Conservation (phyloP, 2,113 vertebrate genomes). For the Dissostichus mawsoni region DNA sequence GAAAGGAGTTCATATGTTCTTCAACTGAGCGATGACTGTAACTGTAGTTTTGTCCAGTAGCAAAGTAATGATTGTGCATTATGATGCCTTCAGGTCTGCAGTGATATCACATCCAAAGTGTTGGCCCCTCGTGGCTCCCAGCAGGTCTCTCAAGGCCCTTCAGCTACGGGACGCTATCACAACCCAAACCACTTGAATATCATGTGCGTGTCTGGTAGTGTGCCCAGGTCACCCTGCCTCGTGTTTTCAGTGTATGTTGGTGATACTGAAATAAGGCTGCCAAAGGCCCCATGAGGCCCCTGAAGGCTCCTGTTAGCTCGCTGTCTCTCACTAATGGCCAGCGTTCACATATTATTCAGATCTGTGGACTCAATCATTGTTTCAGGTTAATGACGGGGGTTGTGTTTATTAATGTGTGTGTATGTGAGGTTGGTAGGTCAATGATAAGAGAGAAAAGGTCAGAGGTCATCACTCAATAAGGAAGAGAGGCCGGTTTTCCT, state of each 20-base stretch:
- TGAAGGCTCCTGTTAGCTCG: slow-evolving; percentile 22
- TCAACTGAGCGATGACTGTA: neutral
- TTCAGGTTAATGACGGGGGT: neutral
- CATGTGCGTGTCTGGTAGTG: slow-evolving; percentile 23
- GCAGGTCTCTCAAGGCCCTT: slow-evolving; percentile 24
- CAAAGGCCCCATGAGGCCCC: slow-evolving; percentile 14
- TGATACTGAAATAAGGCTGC: slow-evolving; percentile 3
- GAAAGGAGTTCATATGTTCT: neutral
- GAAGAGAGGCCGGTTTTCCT: slow-evolving; percentile 77
- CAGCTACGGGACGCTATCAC: slow-evolving; percentile 10
- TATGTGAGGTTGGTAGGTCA: slow-evolving; percentile 1
- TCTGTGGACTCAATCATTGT: neutral
- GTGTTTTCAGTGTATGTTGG: slow-evolving; percentile 12
- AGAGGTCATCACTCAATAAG: slow-evolving; percentile 38
- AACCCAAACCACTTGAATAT: slow-evolving; percentile 23
- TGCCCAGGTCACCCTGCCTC: slow-evolving; percentile 31
- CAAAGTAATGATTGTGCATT: neutral
- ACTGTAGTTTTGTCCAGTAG: neutral
- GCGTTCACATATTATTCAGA: slow-evolving; percentile 29
- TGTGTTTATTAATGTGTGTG: neutral
- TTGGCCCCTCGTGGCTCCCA: neutral
- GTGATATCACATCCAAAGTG: neutral
- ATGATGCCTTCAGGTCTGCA: slow-evolving; percentile 10
- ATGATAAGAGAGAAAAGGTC: slow-evolving; percentile 35
- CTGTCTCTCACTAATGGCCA: slow-evolving; percentile 13